Evolutionary conservation across 1,140 invertebrate genomes (phyloP).

Genomic region (Drosophila ogumai): DNA sequence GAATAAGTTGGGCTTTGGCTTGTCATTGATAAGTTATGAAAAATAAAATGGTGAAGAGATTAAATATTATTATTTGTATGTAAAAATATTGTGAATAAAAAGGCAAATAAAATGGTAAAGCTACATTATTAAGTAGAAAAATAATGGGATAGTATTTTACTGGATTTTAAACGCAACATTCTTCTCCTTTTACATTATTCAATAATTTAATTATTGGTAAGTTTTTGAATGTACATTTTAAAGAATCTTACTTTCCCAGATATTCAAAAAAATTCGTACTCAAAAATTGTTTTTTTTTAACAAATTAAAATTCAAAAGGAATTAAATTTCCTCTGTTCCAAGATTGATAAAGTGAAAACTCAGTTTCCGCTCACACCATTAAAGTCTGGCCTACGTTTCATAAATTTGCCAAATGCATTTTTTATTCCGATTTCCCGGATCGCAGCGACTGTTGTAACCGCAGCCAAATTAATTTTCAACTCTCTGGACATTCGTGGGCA

Average conservation of each 20-base stretch:
- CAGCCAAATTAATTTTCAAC: constrained; percentile 73
- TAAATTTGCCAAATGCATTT: constrained; percentile 14
- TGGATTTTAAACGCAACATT: not conserved
- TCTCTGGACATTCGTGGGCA: constrained; percentile 26
- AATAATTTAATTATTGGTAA: no score
- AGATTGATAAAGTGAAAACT: not conserved
- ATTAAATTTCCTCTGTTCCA: not conserved
- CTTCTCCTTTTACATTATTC: no score
- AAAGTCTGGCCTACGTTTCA: constrained; percentile 18
- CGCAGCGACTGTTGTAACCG: constrained; percentile 36
- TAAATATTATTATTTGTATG: not conserved
- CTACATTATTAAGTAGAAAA: not conserved
- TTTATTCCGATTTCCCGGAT: constrained; percentile 19
- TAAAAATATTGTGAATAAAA: not conserved
- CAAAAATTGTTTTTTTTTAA: not conserved
- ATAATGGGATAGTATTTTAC: not conserved
- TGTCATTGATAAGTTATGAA: not conserved
- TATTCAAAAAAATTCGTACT: not conserved
- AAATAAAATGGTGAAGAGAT: not conserved
- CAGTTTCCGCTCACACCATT: not conserved
- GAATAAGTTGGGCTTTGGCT: not conserved
- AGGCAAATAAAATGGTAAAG: not conserved
- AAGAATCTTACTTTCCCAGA: not conserved
- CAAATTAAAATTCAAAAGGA: no score
- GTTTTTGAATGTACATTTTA: not conserved